Evolutionary conservation across 2,888 invertebrate species (phyloP), one percentile per base, ranked within the genome.

Genomic region (Dendrolimus houi): DNA sequence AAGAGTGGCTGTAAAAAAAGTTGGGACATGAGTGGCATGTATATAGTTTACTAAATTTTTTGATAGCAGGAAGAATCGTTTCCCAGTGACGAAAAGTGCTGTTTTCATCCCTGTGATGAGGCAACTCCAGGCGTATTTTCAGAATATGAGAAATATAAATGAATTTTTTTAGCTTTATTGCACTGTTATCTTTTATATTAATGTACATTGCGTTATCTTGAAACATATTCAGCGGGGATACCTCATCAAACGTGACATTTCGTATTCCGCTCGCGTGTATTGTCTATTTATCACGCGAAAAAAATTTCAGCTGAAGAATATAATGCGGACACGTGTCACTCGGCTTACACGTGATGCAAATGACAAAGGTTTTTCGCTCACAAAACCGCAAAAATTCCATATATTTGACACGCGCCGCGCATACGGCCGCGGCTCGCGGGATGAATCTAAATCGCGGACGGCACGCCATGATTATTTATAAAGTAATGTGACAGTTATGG

Each of bases 391-490:
- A 71, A 72, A 71, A 67, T 69, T 64, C 62, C 61, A 67, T 70
- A 72, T 74, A 76, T 77, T 77, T 73, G 74, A 74, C 77, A 77
- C 75, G 77, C 74, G 68, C 68, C 64, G 54, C 63, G 62, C 47
- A 47, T 47, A 47, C 9, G 29, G 6, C 8, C 57, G 57, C 54
- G 42, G 52, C 52, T 55, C 52, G 57, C 40, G 57, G 40, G 29
- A 52, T 57, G 57, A 57, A 57, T 57, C 55, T 41, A n/a, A 57
- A 57, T 55, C 47, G 47, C 8, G 47, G 47, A 12, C 9, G 9
- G 12, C 3, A 47, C 47, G 29, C 29, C 29, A 29, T 29, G 29
- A 6, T 29, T 0, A 29, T 29, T 29, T 29, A 29, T 29, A 29
- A 29, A 29, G 6, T 29, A 6, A 29, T 29, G 6, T 6, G 29